Evolutionary conservation across 2,888 invertebrate species (phyloP).

Genomic region (Furcula furcula): DNA sequence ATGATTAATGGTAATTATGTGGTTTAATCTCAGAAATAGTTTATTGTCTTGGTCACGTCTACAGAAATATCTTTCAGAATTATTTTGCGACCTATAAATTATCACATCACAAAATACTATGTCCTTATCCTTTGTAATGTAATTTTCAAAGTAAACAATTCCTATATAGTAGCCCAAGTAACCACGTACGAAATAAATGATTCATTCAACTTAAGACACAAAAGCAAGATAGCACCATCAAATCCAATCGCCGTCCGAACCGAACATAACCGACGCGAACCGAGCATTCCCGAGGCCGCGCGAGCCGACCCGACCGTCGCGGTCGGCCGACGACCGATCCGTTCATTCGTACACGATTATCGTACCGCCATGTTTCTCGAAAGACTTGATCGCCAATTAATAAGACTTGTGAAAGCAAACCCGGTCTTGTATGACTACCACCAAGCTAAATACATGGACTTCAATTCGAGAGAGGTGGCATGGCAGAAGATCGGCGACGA

Average conservation of each 20-base stretch:
- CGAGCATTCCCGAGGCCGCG: constrained; percentile 28
- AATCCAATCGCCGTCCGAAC: constrained; percentile 9
- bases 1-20: too few species aligned
- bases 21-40: too few species aligned
- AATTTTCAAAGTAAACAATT: too few species aligned
- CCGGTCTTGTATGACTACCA: constrained; percentile 62
- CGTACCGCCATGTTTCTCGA: constrained; percentile 46
- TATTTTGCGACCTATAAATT: too few species aligned
- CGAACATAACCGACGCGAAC: constrained; percentile 17
- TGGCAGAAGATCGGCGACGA: constrained; percentile 76
- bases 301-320: constrained; percentile 18
- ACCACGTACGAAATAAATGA: too few species aligned
- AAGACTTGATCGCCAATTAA: constrained; percentile 55
- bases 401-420: constrained; percentile 54
- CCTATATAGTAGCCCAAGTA: too few species aligned
- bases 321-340: constrained; percentile 7
- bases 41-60: too few species aligned
- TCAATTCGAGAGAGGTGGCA: constrained; percentile 65
- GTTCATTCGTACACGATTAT: constrained; percentile 4
- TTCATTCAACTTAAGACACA: too few species aligned
- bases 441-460: constrained; percentile 66
- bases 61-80: too few species aligned
- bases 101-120: too few species aligned
- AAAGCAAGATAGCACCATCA: constrained; percentile 25
- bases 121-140: too few species aligned